Evolutionary conservation across 2,888 invertebrate genomes (phyloP), one percentile per base, ranked within the genome.

Genomic region (Ochropacha duplaris): DNA sequence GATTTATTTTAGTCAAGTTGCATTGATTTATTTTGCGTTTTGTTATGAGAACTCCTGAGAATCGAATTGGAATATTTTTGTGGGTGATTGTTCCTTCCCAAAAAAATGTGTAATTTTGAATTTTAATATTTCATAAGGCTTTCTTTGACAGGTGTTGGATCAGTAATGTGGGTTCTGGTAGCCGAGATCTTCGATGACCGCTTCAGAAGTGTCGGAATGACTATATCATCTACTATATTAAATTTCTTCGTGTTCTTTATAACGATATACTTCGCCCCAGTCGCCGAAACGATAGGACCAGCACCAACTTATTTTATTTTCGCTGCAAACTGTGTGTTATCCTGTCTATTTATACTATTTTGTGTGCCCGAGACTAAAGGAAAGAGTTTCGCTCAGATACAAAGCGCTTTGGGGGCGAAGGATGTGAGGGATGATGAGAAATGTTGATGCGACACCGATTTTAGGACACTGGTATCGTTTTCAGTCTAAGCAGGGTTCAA

Each of bases 341-440:
- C 82, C 0, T 69, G 71, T 26, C 4, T 74, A 0, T 80, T 86
- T 24, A 66, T 87, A 1, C 50, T 71, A 12, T 66, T 83, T 8
- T 84, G 72, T 58, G 52, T 89, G 0, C 88, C 89, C 0, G 89
- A 90, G 58, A 90, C 88, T 0, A 89, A 86, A 34, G 86, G 86
- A 0, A 88, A 80, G 54, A 74, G 74, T 9, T 85, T 88, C 49
- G 61, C 65, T 6, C 86, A 90, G 58, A 88, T 90, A 8, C 88
- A 90, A 54, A 62, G 59, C 28, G 69, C 63, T 50, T 68, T 85
- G 50, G 75, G 79, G 1, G 60, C 39, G 3, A 66, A 52, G 31
- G 19, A 52, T 22, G 16, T 36, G n/a, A 16, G 12, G 2, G 26
- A 57, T 54, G 36, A 22, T 49, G 44, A 9, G 16, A 44, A 44